Conservation (phyloP, 2,113 vertebrate genomes). For the Phyllostomus discolor region DNA sequence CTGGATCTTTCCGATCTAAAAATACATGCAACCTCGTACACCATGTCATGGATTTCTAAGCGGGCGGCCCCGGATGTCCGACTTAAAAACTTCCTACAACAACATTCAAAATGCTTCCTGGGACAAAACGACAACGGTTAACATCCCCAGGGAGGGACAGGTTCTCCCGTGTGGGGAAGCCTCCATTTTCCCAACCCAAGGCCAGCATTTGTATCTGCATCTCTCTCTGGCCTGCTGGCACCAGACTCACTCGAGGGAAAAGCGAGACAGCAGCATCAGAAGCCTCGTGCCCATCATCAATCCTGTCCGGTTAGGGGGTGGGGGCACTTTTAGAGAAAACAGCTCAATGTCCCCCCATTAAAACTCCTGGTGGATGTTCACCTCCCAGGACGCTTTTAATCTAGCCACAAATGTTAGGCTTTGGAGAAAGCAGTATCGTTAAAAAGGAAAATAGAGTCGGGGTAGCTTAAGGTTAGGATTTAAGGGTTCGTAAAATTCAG, state of each 20-base stretch:
- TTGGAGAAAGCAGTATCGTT: constrained; percentile 30
- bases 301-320: neutral
- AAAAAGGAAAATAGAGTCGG: constrained; percentile 13
- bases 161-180: neutral
- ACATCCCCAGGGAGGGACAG: neutral
- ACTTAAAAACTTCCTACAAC: constrained; percentile 4
- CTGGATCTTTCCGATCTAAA: constrained; percentile 13
- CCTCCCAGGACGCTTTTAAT: constrained; percentile 33
- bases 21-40: neutral
- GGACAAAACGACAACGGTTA: neutral
- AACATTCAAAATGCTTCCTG: neutral
- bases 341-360: neutral
- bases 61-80: neutral
- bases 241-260: neutral
- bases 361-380: constrained; percentile 53
- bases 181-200: neutral
- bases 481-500: constrained; percentile 62
- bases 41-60: neutral
- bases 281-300: neutral
- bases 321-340: neutral
- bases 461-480: constrained; percentile 39
- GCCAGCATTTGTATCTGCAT: neutral
- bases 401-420: constrained; percentile 24
- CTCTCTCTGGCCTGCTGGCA: neutral
- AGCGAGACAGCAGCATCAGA: neutral